Base-by-base conservation (phyloP, 2,113 vertebrate species). In the Notechis scutatus region DNA sequence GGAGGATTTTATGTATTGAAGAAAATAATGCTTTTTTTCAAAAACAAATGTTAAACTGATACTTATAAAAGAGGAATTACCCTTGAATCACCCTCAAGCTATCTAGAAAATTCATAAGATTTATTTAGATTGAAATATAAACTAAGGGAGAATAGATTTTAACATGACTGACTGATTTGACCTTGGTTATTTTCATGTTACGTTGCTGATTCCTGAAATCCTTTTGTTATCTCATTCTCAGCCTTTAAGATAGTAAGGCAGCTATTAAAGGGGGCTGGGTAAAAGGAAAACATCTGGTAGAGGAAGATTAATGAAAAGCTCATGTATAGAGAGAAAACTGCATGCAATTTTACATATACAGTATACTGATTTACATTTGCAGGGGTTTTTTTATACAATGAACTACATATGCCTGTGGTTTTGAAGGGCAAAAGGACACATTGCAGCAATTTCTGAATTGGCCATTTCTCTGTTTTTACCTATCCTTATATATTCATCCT, bases 231-330 rank as follows among this genome's bases (percentile, higher is more conserved):
- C 90, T 39, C n/a, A 21, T 21, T 10, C 14, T 94, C 9, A 59
- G 0, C 0, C 0, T 23, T 92, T 4, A 92, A 93, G 91, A 93
- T 10, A 90, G 85, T 86, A 59, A 50, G 88, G 42, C 47, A 94
- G 61, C 92, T 81, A 69, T 59, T 91, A 91, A 94, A 45, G 0
- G 10, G 1, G 0, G 5, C 15, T 2, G 3, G 91, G 91, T 93
- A 26, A 87, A 93, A 86, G 56, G 0, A 0, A 91, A 85, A 56
- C 24, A 11, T 85, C 81, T 23, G 74, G 61, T 85, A 52, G 55
- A 50, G 88, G 87, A 94, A 93, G 34, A 92, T 93, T 69, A 42
- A 85, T 81, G 74, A 64, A 61, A 56, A 69, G n/a, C 34, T 39
- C 12, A 26, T 90, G 54, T 42, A 42, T 61, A 34, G 23, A 85